Conservation (phyloP, 1,140 invertebrate species). For the Venustaconcha ellipsiformis region DNA sequence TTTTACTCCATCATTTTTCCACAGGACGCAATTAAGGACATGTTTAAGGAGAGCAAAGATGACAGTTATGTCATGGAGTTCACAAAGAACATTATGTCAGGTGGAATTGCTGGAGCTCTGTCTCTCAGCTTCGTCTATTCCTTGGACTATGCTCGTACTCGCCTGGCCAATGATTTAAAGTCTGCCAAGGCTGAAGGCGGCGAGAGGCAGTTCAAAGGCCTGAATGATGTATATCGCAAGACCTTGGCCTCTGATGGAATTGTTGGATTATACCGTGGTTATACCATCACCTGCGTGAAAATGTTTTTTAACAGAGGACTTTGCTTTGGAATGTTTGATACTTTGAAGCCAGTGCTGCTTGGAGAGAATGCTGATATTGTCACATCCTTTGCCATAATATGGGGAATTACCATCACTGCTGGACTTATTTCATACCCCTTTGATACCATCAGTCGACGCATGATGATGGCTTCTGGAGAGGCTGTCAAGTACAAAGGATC, state of each 20-base stretch:
- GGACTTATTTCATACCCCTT: slow-evolving; percentile 94
- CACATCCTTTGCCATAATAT: slow-evolving; percentile 86
- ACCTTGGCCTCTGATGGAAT: slow-evolving; percentile 88
- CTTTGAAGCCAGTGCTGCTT: slow-evolving; percentile 85
- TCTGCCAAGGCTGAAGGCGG: slow-evolving; percentile 77
- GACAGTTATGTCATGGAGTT: slow-evolving; percentile 51
- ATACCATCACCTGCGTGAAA: slow-evolving; percentile 80
- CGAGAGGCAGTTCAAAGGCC: slow-evolving; percentile 85
- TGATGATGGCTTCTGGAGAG: slow-evolving; percentile 79
- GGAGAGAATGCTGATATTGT: slow-evolving; percentile 83
- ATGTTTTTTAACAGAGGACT: slow-evolving; percentile 76
- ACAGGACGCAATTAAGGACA: slow-evolving; percentile 80
- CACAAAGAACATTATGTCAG: slow-evolving; percentile 81
- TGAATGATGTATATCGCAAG: slow-evolving; percentile 86
- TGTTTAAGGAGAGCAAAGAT: slow-evolving; percentile 53
- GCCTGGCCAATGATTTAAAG: slow-evolving; percentile 72
- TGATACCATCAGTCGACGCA: slow-evolving; percentile 90
- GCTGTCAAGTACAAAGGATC: slow-evolving; percentile 72
- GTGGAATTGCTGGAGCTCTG: slow-evolving; percentile 91
- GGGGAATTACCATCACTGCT: slow-evolving; percentile 82
- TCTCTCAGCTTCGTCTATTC: slow-evolving; percentile 95
- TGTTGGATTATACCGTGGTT: slow-evolving; percentile 89
- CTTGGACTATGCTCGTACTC: slow-evolving; percentile 92
- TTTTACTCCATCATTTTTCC: no score
- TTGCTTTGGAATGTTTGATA: slow-evolving; percentile 96